Percentiles rank a stretch among this genome's conserved stretches.
phyloP scores from a whole-genome alignment of 2,113 vertebrate species.

The Entomyzon cyanotis region DNA sequence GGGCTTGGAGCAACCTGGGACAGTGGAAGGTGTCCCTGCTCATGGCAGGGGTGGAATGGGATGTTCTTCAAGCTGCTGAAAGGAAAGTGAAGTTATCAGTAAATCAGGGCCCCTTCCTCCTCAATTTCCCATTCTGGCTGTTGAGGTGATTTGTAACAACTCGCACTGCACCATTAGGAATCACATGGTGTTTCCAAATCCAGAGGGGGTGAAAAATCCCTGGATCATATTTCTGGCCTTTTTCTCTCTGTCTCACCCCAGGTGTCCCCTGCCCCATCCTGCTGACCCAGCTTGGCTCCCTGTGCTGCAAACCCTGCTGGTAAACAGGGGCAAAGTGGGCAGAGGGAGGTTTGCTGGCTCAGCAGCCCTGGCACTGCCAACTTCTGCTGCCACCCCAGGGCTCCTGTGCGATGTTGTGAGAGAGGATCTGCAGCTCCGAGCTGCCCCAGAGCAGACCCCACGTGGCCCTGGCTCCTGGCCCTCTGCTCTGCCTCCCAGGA shows the following conservation, averaged over 20 bases:
- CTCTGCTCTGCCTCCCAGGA: neutral
- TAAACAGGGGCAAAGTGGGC: neutral
- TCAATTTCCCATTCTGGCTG: neutral
- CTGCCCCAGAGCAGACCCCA: neutral
- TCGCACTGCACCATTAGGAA: rapidly evolving
- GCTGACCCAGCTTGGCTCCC: neutral
- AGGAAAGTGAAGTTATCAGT: neutral
- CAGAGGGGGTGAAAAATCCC: neutral
- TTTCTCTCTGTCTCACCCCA: neutral
- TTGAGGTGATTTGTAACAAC: neutral
- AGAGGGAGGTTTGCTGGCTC: neutral
- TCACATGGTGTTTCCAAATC: neutral
- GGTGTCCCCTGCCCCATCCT: neutral
- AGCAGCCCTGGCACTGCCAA: neutral
- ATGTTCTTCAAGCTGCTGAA: neutral
- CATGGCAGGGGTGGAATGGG: neutral
- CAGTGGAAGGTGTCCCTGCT: rapidly evolving
- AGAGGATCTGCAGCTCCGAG: neutral
- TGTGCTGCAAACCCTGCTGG: rapidly evolving
- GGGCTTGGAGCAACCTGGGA: neutral
- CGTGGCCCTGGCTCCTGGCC: neutral
- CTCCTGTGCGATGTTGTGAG: neutral
- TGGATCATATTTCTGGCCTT: neutral
- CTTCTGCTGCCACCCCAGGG: neutral
- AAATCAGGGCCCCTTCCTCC: neutral